Conservation (phyloP, 2,113 vertebrate genomes). For the Toxotes chatareus region DNA sequence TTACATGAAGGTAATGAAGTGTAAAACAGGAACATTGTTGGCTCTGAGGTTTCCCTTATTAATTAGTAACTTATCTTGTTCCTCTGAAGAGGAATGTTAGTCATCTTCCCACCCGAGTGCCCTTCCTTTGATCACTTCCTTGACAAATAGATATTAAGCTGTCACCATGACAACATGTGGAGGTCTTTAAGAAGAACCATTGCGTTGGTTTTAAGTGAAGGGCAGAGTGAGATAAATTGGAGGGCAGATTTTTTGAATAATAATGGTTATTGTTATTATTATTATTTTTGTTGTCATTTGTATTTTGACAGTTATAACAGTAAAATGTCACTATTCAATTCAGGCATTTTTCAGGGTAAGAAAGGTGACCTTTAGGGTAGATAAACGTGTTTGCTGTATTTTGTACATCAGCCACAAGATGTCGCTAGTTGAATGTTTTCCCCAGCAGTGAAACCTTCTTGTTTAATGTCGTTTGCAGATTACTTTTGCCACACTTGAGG, state of each 20-base stretch:
- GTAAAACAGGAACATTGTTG: conserved; percentile 38
- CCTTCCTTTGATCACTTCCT: conserved; percentile 87
- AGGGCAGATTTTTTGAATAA: background rate
- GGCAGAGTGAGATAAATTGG: background rate
- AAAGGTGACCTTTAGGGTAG: background rate
- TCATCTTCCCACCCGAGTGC: conserved; percentile 55
- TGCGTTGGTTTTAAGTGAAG: conserved; percentile 5
- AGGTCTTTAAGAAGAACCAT: conserved; percentile 75
- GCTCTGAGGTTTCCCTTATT: conserved; percentile 81
- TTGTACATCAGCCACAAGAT: conserved; percentile 82
- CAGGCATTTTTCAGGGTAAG: conserved; percentile 1
- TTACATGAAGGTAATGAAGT: conserved; percentile 29
- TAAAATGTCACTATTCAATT: conserved; percentile 72
- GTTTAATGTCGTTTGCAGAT: conserved; percentile 11
- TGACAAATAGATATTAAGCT: conserved; percentile 86
- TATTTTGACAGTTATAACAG: background rate
- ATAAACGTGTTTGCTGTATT: background rate
- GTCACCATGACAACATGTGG: conserved; percentile 88
- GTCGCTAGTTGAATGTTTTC: conserved; percentile 85
- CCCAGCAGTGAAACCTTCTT: background rate
- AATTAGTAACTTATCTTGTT: conserved; percentile 88
- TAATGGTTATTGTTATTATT: background rate
- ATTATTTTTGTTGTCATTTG: background rate
- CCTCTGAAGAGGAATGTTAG: conserved; percentile 82
- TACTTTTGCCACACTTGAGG: background rate